Evolutionary conservation across 2,888 invertebrate genomes (phyloP), one percentile per base, ranked within the genome.

Genomic region (Dolichopus griseipennis): DNA sequence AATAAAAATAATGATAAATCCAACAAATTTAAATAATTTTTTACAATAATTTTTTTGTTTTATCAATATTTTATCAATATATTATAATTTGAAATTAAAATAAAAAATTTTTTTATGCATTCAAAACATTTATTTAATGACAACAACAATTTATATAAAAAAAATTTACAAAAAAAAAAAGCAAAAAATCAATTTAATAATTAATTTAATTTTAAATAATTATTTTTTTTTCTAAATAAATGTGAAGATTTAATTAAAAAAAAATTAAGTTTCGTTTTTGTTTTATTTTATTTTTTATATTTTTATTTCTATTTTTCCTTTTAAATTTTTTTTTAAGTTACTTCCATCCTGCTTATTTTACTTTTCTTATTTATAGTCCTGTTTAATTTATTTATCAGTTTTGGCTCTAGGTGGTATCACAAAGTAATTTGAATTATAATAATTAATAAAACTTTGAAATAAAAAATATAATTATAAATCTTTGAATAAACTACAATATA

Each of bases 231-330:
- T 52, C 52, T 52, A 52, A 52, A 52, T 52, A 52, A 52, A 52
- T 52, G 52, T 52, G 52, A 52, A 52, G 52, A 52, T 52, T 52
- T 52, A 52, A 52, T 52, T 52, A 52, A 12, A 52, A 52, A 52
- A 12, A 52, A 52, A 52, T 52, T 52, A 52, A 18, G 15, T 52
- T 52, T 52, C 5, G 6, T 52, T 41, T 52, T 52, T 52, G 52
- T 52, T 52, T 52, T 52, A 52, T 52, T 52, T 52, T 52, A 52
- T 52, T 52, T 52, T 7, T 52, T 12, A 18, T 15, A 2, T n/a
- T 18, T 18, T 18, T 18, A 12, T 52, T n/a, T 52, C 12, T 15
- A 12, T 18, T 18, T n/a, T 52, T 18, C 52, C 1, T 52, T 1
- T 52, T 52, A 10, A 43, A 43, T 43, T 43, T 43, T 43, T 12